Conservation (phyloP, 2,797 vertebrate genomes). For the Sebastes iracundus region DNA sequence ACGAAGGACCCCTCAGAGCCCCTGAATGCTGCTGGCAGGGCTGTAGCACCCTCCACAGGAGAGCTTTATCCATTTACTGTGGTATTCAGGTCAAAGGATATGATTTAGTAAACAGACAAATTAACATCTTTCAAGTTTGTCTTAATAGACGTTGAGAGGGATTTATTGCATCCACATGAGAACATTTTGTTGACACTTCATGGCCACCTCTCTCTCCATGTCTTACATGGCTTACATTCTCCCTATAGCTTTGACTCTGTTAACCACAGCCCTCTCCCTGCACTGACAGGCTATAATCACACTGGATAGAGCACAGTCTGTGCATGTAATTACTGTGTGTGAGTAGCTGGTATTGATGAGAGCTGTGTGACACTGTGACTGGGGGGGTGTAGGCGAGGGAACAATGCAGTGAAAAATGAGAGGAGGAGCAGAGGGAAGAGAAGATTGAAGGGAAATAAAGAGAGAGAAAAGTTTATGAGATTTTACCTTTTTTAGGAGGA, state of each 20-base stretch:
- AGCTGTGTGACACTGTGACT: conserved; percentile 14
- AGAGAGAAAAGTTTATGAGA: not conserved
- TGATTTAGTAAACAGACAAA: not conserved
- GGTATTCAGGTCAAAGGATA: not conserved
- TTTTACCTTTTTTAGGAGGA: not conserved
- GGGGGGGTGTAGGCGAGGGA: conserved; percentile 11
- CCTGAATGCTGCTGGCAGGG: not conserved
- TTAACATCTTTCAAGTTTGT: not conserved
- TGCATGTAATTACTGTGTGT: conserved; percentile 47
- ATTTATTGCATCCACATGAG: not conserved
- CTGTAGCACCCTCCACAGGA: conserved; percentile 54
- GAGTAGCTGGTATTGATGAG: not conserved
- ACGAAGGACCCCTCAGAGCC: not conserved
- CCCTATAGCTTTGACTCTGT: conserved; percentile 1
- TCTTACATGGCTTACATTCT: not conserved
- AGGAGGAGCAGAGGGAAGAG: not conserved
- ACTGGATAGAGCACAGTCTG: conserved; percentile 15
- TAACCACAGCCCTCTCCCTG: not conserved
- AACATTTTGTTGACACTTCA: conserved; percentile 10
- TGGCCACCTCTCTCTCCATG: not conserved
- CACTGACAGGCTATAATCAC: conserved; percentile 58
- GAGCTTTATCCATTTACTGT: not conserved
- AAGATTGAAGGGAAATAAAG: not conserved
- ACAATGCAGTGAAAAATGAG: not conserved
- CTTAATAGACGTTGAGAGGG: not conserved